Evolutionary conservation across 2,888 invertebrate species (phyloP).

Genomic region (Erebia epiphron): DNA sequence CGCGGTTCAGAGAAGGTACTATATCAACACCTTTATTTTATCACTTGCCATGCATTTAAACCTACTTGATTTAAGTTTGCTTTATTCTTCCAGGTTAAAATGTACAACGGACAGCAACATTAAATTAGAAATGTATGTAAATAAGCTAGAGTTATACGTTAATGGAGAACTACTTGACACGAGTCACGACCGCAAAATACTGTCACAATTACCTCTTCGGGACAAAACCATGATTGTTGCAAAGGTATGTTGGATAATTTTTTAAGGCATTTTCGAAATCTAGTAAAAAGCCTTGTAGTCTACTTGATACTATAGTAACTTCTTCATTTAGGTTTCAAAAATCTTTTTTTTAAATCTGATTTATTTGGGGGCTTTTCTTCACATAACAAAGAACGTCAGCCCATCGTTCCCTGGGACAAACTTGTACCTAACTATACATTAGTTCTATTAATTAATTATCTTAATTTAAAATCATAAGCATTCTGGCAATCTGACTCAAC

Average conservation of each 20-base stretch:
- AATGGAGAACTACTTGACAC: constrained; percentile 95
- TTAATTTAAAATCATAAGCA: too few species aligned
- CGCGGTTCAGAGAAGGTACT: constrained; percentile 86
- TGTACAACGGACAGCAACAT: constrained; percentile 83
- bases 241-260: constrained; percentile 56
- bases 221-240: constrained; percentile 91
- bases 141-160: constrained; percentile 95
- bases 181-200: constrained; percentile 92
- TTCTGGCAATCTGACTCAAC: too few species aligned
- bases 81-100: constrained; percentile 68
- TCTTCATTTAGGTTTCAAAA: too few species aligned
- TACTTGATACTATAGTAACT: too few species aligned
- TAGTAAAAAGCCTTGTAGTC: too few species aligned
- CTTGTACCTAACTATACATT: too few species aligned
- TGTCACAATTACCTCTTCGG: constrained; percentile 92
- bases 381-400: too few species aligned
- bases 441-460: too few species aligned
- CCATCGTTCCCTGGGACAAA: too few species aligned
- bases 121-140: constrained; percentile 95
- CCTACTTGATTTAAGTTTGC: constrained; percentile 11
- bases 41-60: constrained; percentile 23
- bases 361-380: too few species aligned
- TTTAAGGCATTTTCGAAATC: too few species aligned
- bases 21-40: constrained; percentile 10
- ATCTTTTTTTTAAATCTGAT: too few species aligned